A percentile compares a stretch with the other conserved stretches of the same genome.
Conservation (phyloP, 1,140 invertebrate genomes). For the Holcopasites calliopsidis region DNA sequence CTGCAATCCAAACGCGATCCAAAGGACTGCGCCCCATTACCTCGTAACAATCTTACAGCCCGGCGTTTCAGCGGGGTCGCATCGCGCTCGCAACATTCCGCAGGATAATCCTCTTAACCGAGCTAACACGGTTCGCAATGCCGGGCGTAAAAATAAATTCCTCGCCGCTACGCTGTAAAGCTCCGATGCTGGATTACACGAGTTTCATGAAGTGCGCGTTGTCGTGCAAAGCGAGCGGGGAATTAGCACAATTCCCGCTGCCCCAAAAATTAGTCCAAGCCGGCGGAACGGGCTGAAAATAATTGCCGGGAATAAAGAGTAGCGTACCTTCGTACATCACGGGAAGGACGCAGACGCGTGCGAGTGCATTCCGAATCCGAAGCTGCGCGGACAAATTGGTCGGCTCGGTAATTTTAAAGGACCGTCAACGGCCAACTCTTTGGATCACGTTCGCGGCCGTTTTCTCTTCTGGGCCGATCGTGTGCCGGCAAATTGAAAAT, state of each 20-base stretch:
- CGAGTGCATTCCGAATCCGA: neutral
- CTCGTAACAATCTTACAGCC: conserved; percentile 18
- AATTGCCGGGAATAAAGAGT: too few relatives aligned
- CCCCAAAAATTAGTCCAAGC: neutral
- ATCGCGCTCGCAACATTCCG: neutral
- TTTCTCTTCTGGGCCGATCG: conserved; percentile 1
- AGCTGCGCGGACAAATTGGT: neutral
- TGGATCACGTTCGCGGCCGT: neutral
- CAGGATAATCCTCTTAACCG: neutral
- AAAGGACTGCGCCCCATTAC: conserved; percentile 45
- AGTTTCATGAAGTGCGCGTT: neutral
- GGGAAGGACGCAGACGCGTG: neutral
- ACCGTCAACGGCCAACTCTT: conserved; percentile 1
- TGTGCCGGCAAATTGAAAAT: conserved; percentile 28
- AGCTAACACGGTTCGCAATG: neutral
- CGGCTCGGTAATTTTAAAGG: conserved; percentile 20
- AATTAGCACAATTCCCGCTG: neutral
- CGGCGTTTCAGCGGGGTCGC: neutral
- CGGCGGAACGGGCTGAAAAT: too few relatives aligned
- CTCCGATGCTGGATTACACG: neutral
- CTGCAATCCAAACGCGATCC: conserved; percentile 52
- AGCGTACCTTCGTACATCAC: conserved; percentile 5
- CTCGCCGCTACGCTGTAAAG: neutral
- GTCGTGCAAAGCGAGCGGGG: neutral
- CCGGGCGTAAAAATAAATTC: neutral